Conservation (phyloP, 2,797 vertebrate genomes). For the Microctenopoma steveboyesi region DNA sequence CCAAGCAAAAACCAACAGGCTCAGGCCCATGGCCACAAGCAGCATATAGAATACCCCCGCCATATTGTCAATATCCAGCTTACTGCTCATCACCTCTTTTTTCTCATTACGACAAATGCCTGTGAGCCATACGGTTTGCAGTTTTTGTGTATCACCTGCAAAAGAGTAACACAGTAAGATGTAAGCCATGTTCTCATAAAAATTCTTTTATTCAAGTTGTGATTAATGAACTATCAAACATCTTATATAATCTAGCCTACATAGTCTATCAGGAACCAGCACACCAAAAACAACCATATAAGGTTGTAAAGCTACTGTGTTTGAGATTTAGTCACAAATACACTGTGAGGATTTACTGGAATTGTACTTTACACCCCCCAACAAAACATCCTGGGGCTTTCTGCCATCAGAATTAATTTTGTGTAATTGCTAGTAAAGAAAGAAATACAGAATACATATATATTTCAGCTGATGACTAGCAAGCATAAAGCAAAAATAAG, state of each 20-base stretch:
- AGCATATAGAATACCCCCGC: constrained; percentile 99
- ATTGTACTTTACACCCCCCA: too few species aligned
- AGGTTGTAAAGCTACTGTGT: background rate
- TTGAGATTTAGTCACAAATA: constrained; percentile 3
- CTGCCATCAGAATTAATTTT: too few species aligned
- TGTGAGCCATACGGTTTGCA: constrained; percentile 97
- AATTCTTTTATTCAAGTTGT: background rate
- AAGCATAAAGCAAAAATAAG: background rate
- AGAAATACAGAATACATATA: too few species aligned
- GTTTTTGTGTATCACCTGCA: constrained; percentile 94
- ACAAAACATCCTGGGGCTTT: too few species aligned
- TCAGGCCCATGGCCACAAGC: constrained; percentile 97
- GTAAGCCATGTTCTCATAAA: constrained; percentile 18
- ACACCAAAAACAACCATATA: background rate
- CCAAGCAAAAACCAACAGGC: constrained; percentile 95
- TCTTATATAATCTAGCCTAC: background rate
- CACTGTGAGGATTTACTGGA: too few species aligned
- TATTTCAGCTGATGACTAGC: background rate
- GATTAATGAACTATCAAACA: constrained; percentile 23
- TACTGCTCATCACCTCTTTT: constrained; percentile 99
- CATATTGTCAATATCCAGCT: constrained; percentile 99
- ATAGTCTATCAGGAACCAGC: constrained; percentile 3
- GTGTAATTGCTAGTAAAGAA: too few species aligned
- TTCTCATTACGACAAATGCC: constrained; percentile 99
- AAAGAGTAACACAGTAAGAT: background rate